Base-by-base conservation (phyloP, 2,797 vertebrate genomes). In the Garrulus glandarius region DNA sequence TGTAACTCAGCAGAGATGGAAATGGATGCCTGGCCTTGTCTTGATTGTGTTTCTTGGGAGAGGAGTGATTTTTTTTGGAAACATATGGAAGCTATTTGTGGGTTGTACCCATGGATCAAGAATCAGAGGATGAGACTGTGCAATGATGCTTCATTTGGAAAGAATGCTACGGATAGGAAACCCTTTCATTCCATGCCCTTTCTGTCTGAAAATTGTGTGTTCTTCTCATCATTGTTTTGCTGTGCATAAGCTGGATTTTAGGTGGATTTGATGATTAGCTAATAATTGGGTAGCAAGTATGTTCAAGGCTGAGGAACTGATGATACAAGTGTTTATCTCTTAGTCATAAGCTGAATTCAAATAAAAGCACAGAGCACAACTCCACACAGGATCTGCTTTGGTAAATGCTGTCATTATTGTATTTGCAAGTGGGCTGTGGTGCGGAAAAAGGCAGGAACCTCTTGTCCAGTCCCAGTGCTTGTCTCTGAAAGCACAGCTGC, bases 201-300 rank as follows among this genome's bases (percentile, higher is more conserved):
- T 94, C 71, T 53, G n/a, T 12, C 71, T 77, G 50, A 79, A 96
- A 95, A 89, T 41, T 56, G 9, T 60, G 21, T 69, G 74, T 61
- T 90, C 50, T 91, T 82, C 49, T 79, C 41, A 52, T 60, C n/a
- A 8, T 39, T 77, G 24, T 71, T 96, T 89, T 85, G 64, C 93
- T 95, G 85, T 91, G 47, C 67, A 79, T 77, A 77, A 93, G n/a
- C 22, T 83, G 60, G 67, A 63, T 94, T 95, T 96, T 71, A 85
- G 75, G 68, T 94, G 87, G 53, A 57, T 91, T 93, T 89, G 87
- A 82, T 89, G 74, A 91, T 89, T 85, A 87, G 60, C 86, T 96
- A 92, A 89, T 89, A 87, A 85, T 36, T 75, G 75, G 69, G 68
- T 87, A 76, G 93, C 46, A 68, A 72, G 60, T 57, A 32, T 46